Evolutionary conservation across 2,797 vertebrate genomes (phyloP), one percentile per base, ranked within the genome.

Genomic region (Melopsittacus undulatus): DNA sequence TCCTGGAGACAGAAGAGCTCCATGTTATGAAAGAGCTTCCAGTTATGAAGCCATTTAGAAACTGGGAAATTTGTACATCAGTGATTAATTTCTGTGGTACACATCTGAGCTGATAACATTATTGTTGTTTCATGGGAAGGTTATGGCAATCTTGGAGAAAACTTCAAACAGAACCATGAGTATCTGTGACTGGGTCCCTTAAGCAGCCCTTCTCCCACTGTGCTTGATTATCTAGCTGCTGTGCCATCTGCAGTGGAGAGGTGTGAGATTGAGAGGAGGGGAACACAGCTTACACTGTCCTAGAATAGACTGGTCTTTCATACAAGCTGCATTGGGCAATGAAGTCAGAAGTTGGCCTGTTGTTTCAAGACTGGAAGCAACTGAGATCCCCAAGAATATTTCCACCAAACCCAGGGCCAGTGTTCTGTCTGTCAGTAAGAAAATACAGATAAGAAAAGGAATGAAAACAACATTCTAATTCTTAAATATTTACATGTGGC

Each of bases 301-400:
- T 90, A 9, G 42, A 22, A 38, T 64, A 46, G 54, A 15, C 21
- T 38, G 49, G 8, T 43, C 43, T 68, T 75, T 70, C 61, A 40
- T 26, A 32, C 10, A 38, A 43, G 36, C 48, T 59, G 8, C 0
- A 0, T 8, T 57, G 13, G 36, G 57, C 16, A 49, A 22, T 18
- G 13, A 42, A 81, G 32, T 38, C n/a, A 32, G 36, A 84, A 59
- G 27, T 70, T 67, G 29, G 34, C 34, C 48, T 56, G 10, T 52
- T 34, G 13, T 48, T 68, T 72, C 24, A 30, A 59, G 27, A 43
- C 32, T 51, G 24, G 56, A 43, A 17, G 15, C 42, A 48, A 74
- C 32, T 36, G 57, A 90, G 14, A 30, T 57, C 19, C 10, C 29
- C 38, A 64, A 81, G 57, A 54, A 42, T 54, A 20, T 21, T 67